Evolutionary conservation across 2,888 invertebrate genomes (phyloP), one percentile per base, ranked within the genome.

Genomic region (Lymantria monacha): DNA sequence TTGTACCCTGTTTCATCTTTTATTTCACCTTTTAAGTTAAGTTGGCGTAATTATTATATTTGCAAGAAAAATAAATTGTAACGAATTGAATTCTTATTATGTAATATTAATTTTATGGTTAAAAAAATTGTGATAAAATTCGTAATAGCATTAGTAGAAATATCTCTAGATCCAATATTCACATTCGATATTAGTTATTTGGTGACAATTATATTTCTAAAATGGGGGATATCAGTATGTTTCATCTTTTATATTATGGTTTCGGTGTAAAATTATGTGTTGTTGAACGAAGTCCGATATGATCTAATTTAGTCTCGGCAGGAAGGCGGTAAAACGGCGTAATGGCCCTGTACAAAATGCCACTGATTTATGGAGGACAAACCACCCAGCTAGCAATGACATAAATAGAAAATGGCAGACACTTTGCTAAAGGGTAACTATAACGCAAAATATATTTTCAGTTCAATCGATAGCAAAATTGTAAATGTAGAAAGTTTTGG

Each of bases 251-350:
- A 33, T 33, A 1, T 33, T 33, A 33, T 9, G 9, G 33, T 84
- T 84, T 82, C 81, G 84, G 71, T 79, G 73, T 22, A 72, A 82
- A 80, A 80, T 83, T 82, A 83, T 81, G 77, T 79, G 80, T n/a
- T 79, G 80, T 73, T 70, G 74, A 71, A 70, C 70, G 66, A 74
- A 80, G 79, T 81, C 79, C 71, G 78, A 83, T 81, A 82, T 86
- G 83, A 85, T 86, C 85, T 86, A 87, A 86, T 87, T 87, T 85
- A 79, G 85, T 86, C 80, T 83, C 83, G 81, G 84, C 83, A 84
- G 79, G 79, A 83, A 83, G 82, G 85, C 83, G 84, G 87, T 86
- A 86, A 87, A 86, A 83, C 81, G 83, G 66, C 73, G 86, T 86
- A 87, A 88, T 86, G 83, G 85, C 76, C 77, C 81, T 74, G 84